Evolutionary conservation across 2,797 vertebrate species (phyloP).

Genomic region (Microcaecilia unicolor): DNA sequence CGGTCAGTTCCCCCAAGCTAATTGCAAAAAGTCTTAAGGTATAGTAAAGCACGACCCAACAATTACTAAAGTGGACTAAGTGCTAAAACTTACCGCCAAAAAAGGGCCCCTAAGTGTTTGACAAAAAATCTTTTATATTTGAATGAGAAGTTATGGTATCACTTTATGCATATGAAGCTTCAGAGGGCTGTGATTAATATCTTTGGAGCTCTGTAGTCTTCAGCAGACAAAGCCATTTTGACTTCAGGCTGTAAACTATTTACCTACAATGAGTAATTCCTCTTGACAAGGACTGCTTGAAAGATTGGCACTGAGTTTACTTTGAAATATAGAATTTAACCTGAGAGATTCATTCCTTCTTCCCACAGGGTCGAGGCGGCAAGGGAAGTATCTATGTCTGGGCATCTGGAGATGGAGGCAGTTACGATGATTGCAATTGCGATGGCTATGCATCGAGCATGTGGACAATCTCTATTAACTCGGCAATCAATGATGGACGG

Average conservation of each 20-base stretch:
- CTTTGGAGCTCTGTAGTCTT: background rate
- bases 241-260: background rate
- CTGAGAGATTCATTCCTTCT: background rate
- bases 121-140: background rate
- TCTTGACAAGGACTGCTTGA: background rate
- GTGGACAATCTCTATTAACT: conserved; percentile 99
- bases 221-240: background rate
- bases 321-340: background rate
- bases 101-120: too few relatives aligned
- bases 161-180: background rate
- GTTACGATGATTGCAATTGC: conserved; percentile 96
- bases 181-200: conserved; percentile 2
- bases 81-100: too few relatives aligned
- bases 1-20: too few relatives aligned
- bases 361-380: conserved; percentile 75
- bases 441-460: conserved; percentile 97
- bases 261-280: background rate
- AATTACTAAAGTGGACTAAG: too few relatives aligned
- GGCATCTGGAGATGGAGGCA: conserved; percentile 95
- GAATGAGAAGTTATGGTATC: conserved; percentile 12
- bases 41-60: too few relatives aligned
- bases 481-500: conserved; percentile 93
- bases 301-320: background rate
- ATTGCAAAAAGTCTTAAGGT: too few relatives aligned
- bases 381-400: conserved; percentile 98